Base-by-base conservation (phyloP, 64 coral and sea anemone genomes). In the Montipora cactus region DNA sequence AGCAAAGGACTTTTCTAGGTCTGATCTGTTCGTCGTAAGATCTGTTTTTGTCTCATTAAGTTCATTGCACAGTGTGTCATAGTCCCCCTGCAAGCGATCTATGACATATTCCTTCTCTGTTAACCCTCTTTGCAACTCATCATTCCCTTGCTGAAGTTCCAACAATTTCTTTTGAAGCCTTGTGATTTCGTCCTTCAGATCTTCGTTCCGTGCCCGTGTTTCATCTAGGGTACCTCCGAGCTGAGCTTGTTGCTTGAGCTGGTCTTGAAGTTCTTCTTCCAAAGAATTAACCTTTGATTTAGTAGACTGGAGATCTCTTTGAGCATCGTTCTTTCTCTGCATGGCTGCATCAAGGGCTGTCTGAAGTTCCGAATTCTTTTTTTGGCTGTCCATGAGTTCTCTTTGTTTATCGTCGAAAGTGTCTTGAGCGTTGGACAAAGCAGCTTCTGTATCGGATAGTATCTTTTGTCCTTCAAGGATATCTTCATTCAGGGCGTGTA, bases 241-340 rank as follows among this genome's bases (percentile, higher is more conserved):
- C 46, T 99, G 98, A 21, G 98, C 98, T 87, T 87, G 77, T 71
- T 92, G 85, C 25, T 99, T 99, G n/a, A 99, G 88, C 49, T 99
- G 68, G 7, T 66, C 91, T 83, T 99, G 98, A 21, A 96, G 79
- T 16, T 96, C 98, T 79, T 96, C 92, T 77, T 96, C 98, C 13
- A 99, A 77, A 5, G 87, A 75, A 20, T 88, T 50, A 23, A 96
- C 45, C 67, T 92, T 99, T 19, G 86, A 73, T 67, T 94, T 95
- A 79, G 79, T 90, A 6, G 75, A 28, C 55, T 92, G 88, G 9
- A 96, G 85, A 7, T 99, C 95, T 21, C 98, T 90, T 12, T 96
- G 94, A 69, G 81, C 48, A 74, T 96, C 95, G 2, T 69, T 94
- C 75, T 99, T 99, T 28, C 90, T 88, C 81, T 96, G 95, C 12